phyloP scores from a whole-genome alignment of 2,888 invertebrate genomes.

The Scaptodrosophila latifasciaeformis region DNA sequence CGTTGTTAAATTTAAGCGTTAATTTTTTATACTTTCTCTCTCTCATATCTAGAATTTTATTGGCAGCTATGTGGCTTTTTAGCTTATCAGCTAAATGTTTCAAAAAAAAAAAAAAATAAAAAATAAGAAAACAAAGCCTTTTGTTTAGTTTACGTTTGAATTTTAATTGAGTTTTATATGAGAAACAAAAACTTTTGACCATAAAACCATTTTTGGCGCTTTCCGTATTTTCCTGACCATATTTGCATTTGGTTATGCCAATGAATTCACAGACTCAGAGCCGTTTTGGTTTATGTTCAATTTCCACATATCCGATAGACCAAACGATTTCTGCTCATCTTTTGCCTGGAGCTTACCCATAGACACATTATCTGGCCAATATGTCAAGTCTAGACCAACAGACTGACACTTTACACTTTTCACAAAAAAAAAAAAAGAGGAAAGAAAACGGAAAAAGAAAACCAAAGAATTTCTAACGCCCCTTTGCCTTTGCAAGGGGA shows the following conservation, averaged over 20 bases:
- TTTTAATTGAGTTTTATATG: slow-evolving; percentile 53
- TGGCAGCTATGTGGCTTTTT: slow-evolving; percentile 22
- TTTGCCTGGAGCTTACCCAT: not conserved
- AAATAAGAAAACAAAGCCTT: too few species aligned
- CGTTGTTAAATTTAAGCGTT: slow-evolving; percentile 44
- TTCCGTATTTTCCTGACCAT: slow-evolving; percentile 1
- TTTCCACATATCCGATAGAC: too few species aligned
- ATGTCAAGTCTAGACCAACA: slow-evolving; percentile 45
- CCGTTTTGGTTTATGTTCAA: slow-evolving; percentile 1
- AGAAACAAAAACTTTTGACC: too few species aligned
- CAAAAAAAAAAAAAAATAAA: too few species aligned
- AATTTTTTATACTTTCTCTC: slow-evolving; percentile 30
- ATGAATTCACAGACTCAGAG: too few species aligned
- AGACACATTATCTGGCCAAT: slow-evolving; percentile 39
- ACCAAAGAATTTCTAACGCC: slow-evolving; percentile 15
- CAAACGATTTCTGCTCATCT: too few species aligned
- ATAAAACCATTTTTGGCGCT: too few species aligned
- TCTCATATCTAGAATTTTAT: too few species aligned
- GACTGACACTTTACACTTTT: slow-evolving; percentile 1
- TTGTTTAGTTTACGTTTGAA: slow-evolving; percentile 8
- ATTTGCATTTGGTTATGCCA: not conserved
- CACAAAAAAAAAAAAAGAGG: slow-evolving; percentile 5
- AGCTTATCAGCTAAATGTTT: slow-evolving; percentile 39
- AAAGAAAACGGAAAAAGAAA: not conserved
- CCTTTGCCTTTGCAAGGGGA: slow-evolving; percentile 7